Evolutionary conservation across 2,113 vertebrate species (phyloP).

Genomic region (Calypte anna): DNA sequence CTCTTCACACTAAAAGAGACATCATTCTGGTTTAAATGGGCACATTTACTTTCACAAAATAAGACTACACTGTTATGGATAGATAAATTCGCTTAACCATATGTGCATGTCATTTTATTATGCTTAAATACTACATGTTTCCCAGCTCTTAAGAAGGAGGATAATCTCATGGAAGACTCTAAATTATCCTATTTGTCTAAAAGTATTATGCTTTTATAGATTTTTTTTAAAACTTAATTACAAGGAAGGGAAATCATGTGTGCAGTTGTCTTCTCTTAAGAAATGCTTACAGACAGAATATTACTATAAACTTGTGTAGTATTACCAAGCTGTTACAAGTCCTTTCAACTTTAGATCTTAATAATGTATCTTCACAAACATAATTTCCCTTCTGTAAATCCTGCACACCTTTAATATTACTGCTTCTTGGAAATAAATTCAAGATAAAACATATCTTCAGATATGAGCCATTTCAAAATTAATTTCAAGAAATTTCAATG

Average conservation of each 20-base stretch:
- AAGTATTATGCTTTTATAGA: neutral
- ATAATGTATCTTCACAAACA: neutral
- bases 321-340: neutral
- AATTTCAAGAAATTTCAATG: neutral
- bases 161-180: neutral
- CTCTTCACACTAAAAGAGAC: neutral
- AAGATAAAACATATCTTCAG: neutral
- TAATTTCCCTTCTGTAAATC: neutral
- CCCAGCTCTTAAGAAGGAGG: neutral
- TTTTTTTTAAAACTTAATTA: neutral
- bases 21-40: conserved; percentile 31
- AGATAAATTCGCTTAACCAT: conserved; percentile 52
- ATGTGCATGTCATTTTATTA: conserved; percentile 25
- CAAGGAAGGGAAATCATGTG: neutral
- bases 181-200: neutral
- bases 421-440: neutral
- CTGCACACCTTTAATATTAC: neutral
- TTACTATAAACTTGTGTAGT: neutral
- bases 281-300: neutral
- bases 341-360: neutral
- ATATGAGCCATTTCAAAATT: neutral
- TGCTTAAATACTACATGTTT: neutral
- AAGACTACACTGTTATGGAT: neutral
- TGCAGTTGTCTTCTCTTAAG: neutral
- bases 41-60: neutral